phyloP scores from a whole-genome alignment of 2,113 vertebrate genomes.

The Excalfactoria chinensis region DNA sequence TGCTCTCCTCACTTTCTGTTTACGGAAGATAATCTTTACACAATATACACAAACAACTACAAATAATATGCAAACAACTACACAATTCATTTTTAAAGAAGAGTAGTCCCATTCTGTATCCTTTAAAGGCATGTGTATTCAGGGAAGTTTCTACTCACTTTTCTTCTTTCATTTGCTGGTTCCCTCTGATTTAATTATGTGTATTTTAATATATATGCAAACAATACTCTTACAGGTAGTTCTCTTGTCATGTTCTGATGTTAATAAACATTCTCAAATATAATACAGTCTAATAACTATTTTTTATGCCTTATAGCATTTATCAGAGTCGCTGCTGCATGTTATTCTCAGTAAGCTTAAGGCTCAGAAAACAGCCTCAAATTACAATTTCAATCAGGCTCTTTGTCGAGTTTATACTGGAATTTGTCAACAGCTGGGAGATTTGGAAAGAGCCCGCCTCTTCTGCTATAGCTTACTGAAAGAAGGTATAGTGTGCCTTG shows the following conservation, averaged over 20 bases:
- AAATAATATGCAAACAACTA: background rate
- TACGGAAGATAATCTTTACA: background rate
- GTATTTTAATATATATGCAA: background rate
- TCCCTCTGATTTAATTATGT: background rate
- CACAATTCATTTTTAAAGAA: background rate
- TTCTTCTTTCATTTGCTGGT: background rate
- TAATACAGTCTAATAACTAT: background rate
- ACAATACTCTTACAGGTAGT: background rate
- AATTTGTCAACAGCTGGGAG: conserved; percentile 86
- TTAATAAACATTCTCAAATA: background rate
- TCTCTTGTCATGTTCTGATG: background rate
- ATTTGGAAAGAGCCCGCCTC: conserved; percentile 87
- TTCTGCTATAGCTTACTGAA: conserved; percentile 89
- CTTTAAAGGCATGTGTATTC: background rate
- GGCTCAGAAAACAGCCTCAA: conserved; percentile 71
- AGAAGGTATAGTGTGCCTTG: conserved; percentile 81
- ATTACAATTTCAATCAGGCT: conserved; percentile 80
- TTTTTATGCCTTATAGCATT: conserved; percentile 60
- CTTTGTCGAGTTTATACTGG: conserved; percentile 91
- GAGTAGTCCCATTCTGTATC: background rate
- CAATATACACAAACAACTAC: background rate
- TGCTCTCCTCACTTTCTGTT: background rate
- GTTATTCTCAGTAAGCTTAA: conserved; percentile 86
- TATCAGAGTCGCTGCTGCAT: conserved; percentile 81
- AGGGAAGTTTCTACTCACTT: background rate